Conservation (phyloP, 2,113 vertebrate genomes). For the human (Homo sapiens) region GRCh38 chr7:13757001-13757500, state of each 20-base stretch:
- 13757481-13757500: neutral
- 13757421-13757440: neutral
- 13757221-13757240: neutral
- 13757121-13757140: neutral
- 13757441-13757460: neutral
- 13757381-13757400: neutral
- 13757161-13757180: neutral
- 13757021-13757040: neutral
- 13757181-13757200: neutral
- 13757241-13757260: neutral
- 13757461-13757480: neutral
- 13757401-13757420: neutral
- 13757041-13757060: neutral
- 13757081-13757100: neutral
- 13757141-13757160: neutral
- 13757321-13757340: neutral
- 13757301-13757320: neutral
- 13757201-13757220: neutral
- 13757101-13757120: neutral
- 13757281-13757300: neutral
- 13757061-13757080: neutral
- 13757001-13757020: neutral
- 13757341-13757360: neutral
- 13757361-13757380: neutral
- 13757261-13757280: neutral